A percentile compares a stretch with the other conserved stretches of the same genome.
These are phyloP conservation scores for Rhabdomys pumilio DNA, from an alignment of 2,797 vertebrate species.

Conservation along the genomic window DNA sequence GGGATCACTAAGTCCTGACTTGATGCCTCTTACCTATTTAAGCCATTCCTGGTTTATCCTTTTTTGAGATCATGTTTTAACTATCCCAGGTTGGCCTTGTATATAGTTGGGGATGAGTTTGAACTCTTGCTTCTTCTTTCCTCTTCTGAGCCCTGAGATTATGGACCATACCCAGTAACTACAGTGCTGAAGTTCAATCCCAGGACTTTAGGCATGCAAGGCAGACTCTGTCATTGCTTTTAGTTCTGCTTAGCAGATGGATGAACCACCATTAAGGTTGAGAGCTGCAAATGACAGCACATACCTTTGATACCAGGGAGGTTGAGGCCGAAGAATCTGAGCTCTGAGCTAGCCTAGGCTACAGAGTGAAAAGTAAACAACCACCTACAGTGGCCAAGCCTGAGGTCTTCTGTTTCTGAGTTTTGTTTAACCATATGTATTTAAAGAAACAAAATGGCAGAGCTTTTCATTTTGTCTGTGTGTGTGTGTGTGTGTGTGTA, in stretches of 20 bases:
- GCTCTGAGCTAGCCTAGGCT: neutral
- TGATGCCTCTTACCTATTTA: fast-evolving
- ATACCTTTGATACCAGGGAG: neutral
- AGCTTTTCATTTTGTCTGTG: neutral
- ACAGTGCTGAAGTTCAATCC: neutral
- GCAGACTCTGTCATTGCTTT: neutral
- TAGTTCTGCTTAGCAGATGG: neutral
- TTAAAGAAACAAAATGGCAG: neutral
- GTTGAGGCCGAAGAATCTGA: neutral
- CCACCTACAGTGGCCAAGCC: neutral
- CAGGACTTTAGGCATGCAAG: neutral
- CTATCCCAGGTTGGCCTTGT: neutral
- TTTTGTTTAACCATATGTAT: neutral
- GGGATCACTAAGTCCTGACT: fast-evolving
- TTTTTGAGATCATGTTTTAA: neutral
- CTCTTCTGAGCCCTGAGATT: neutral
- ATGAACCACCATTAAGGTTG: fast-evolving
- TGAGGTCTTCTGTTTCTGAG: neutral
- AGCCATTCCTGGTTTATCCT: neutral
- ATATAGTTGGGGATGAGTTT: neutral
- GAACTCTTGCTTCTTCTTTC: neutral
- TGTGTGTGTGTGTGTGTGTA: neutral
- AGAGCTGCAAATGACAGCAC: neutral
- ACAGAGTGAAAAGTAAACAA: neutral
- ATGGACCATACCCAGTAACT: neutral